Evolutionary conservation across 2,113 vertebrate genomes (phyloP), one percentile per base, ranked within the genome.

Genomic region (Coptodon rendalli): DNA sequence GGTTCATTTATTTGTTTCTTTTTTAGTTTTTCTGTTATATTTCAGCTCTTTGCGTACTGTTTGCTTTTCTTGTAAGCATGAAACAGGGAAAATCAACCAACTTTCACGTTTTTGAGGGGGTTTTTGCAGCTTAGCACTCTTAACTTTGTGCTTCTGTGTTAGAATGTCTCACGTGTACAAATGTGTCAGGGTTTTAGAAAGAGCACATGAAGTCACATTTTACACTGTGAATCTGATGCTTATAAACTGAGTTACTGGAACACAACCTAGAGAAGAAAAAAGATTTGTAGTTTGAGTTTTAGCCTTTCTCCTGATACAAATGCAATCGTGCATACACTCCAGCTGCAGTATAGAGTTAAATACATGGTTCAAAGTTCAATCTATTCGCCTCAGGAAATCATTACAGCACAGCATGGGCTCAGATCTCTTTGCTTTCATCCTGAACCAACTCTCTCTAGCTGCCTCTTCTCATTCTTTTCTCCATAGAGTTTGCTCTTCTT

Each of bases 31-130:
- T 66, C 36, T 81, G 86, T 79, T 93, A 68, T 66, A 86, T 90
- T 79, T 78, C 34, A 50, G 22, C 27, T 83, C 83, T 81, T 38
- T 85, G 8, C 19, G 86, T 92, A 87, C 52, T 86, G 66, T 90
- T 92, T 91, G 83, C 86, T 93, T 92, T 92, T 89, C 84, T 86
- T 93, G 89, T 95, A 93, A 94, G 91, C 87, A 89, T 94, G 89
- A 95, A 95, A 94, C 56, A 53, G 38, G 10, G 54, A 82, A 71
- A 80, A 40, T 0, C 80, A 90, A 68, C 38, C 53, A 82, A 63
- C 78, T 11, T 13, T 90, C 34, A 38, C 22, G 10, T 22, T 22
- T 66, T 66, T 66, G 34, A 66, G 61, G 17, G 61, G 9, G 2
- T 31, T 95, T 82, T 52, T 87, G 88, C 88, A 27, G 48, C 68